A percentile compares a stretch with the other conserved stretches of the same genome.
phyloP scores from a whole-genome alignment of 2,888 invertebrate species.

The Cantharis nigra region DNA sequence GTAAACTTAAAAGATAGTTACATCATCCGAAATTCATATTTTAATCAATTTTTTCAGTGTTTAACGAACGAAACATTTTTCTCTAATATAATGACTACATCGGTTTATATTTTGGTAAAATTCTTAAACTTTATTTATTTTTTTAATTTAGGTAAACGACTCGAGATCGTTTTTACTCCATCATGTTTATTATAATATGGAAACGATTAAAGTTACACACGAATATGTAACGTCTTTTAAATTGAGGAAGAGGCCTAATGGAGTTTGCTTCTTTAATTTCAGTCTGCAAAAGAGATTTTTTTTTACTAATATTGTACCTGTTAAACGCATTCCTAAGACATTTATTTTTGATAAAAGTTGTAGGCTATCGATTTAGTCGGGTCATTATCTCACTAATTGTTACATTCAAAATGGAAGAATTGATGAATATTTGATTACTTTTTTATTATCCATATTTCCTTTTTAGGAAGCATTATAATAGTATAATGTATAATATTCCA shows the following conservation, averaged over 20 bases:
- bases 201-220: neutral
- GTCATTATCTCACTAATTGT: neutral
- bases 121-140: neutral
- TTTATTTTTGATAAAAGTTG: neutral
- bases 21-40: neutral
- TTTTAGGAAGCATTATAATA: neutral
- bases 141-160: neutral
- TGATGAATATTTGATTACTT: neutral
- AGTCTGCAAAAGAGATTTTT: neutral
- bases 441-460: neutral
- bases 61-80: neutral
- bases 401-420: neutral
- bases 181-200: neutral
- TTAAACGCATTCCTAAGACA: neutral
- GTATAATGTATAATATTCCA: neutral
- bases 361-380: neutral
- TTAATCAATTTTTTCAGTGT: neutral
- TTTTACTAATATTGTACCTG: neutral
- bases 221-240: neutral
- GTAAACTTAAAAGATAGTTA: neutral
- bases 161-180: neutral
- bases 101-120: too few relatives aligned
- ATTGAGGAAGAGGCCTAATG: neutral
- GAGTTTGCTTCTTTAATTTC: neutral
- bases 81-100: too few relatives aligned